phyloP scores from a whole-genome alignment of 2,888 invertebrate genomes.

The Idaea dimidiata region DNA sequence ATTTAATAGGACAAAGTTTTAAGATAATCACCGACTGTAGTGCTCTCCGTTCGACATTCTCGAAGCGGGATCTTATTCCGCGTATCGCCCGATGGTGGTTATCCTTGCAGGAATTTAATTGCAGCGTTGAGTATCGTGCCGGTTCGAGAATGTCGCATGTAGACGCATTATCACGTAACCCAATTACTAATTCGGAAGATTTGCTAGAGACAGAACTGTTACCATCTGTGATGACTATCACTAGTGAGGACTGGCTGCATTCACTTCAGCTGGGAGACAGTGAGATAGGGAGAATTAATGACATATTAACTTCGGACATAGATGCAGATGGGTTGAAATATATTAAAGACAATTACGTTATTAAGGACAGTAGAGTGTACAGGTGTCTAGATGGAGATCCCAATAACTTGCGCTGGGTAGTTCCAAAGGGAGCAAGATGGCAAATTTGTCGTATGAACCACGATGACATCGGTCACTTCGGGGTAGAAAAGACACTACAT shows the following conservation, averaged over 20 bases:
- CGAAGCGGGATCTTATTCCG: too few relatives aligned
- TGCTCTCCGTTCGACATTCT: too few relatives aligned
- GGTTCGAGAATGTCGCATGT: constrained; percentile 41
- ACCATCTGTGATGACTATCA: too few relatives aligned
- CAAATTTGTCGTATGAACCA: constrained; percentile 39
- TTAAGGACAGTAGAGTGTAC: constrained; percentile 26
- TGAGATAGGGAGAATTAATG: too few relatives aligned
- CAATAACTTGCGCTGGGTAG: constrained; percentile 35
- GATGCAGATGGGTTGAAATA: constrained; percentile 14
- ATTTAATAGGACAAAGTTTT: too few relatives aligned
- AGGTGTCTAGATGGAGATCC: constrained; percentile 26
- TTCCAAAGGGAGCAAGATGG: constrained; percentile 36
- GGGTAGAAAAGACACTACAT: constrained; percentile 25
- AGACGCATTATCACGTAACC: constrained; percentile 42
- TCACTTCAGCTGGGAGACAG: too few relatives aligned
- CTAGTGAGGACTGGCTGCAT: too few relatives aligned
- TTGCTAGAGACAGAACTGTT: too few relatives aligned
- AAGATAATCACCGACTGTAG: too few relatives aligned
- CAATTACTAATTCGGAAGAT: constrained; percentile 24
- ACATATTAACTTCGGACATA: background rate
- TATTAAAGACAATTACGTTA: constrained; percentile 23
- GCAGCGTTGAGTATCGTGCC: constrained; percentile 37
- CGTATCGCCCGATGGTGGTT: constrained; percentile 29
- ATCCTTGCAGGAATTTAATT: constrained; percentile 43
- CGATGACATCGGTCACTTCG: constrained; percentile 40